These are phyloP conservation scores for Taenioides sp. DNA, from an alignment of 2,797 vertebrate species.

Conservation along the genomic window DNA sequence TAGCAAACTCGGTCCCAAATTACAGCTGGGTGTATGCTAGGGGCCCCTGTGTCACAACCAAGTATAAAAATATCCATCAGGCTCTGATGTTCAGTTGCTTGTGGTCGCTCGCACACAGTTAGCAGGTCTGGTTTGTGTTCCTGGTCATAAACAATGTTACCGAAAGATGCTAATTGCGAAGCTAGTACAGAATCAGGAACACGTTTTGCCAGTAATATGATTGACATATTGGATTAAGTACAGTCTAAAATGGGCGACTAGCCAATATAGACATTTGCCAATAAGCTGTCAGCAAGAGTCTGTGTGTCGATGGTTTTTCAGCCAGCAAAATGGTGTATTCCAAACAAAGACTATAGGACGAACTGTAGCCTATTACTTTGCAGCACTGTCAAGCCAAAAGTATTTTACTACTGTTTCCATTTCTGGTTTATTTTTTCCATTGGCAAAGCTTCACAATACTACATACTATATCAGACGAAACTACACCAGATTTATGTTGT, in stretches of 20 bases:
- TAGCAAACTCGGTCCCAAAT: constrained; percentile 26
- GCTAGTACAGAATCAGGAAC: neutral
- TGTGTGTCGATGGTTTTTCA: neutral
- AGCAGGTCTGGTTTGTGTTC: constrained; percentile 25
- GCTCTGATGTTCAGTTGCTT: constrained; percentile 18
- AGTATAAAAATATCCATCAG: constrained; percentile 31
- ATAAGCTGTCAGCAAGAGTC: constrained; percentile 24
- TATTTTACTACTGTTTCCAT: constrained; percentile 17
- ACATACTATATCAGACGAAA: neutral
- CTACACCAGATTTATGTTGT: neutral
- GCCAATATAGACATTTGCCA: constrained; percentile 25
- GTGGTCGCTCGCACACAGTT: constrained; percentile 14
- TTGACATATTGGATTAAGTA: constrained; percentile 9
- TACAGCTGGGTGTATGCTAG: constrained; percentile 24
- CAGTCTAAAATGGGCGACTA: constrained; percentile 4
- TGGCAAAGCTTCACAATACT: constrained; percentile 2
- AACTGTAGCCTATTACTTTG: neutral
- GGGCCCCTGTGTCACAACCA: constrained; percentile 11
- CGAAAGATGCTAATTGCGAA: neutral
- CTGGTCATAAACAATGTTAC: constrained; percentile 18
- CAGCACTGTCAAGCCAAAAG: constrained; percentile 9
- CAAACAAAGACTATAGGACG: neutral
- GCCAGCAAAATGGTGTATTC: constrained; percentile 22
- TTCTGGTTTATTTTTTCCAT: constrained; percentile 1
- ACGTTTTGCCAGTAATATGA: neutral